phyloP scores from a whole-genome alignment of 1,140 invertebrate species.

The Neodiprion virginianus region DNA sequence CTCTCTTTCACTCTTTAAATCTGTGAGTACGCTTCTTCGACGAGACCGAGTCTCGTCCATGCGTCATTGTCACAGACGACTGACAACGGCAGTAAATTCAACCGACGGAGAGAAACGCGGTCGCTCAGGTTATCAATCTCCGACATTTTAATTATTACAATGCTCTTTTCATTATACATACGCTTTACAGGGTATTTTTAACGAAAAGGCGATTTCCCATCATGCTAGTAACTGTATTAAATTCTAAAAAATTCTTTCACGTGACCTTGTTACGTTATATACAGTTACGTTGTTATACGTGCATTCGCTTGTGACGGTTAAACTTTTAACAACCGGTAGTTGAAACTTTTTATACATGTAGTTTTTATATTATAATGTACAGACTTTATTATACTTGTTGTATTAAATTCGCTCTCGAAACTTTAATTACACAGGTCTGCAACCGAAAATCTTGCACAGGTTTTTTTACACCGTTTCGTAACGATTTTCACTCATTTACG shows the following conservation, averaged over 20 bases:
- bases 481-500: no score
- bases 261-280: slow-evolving; percentile 9
- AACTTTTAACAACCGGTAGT: slow-evolving; percentile 40
- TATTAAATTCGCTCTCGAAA: no score
- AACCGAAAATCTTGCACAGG: no score
- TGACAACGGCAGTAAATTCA: neutral
- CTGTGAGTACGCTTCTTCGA: neutral
- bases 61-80: neutral
- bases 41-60: neutral
- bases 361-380: neutral
- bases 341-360: slow-evolving; percentile 36
- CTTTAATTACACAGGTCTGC: no score
- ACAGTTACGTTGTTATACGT: slow-evolving; percentile 22
- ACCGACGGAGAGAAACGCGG: neutral
- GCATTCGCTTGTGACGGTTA: slow-evolving; percentile 22
- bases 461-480: no score
- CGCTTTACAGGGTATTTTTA: no score
- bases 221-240: slow-evolving; percentile 21
- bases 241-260: slow-evolving; percentile 23
- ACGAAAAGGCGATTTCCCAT: no score
- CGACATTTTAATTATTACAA: no score
- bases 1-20: neutral
- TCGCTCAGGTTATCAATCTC: no score
- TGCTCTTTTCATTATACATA: no score
- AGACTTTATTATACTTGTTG: no score